Conservation (phyloP, 2,113 vertebrate genomes). For the Sylvietta virens region DNA sequence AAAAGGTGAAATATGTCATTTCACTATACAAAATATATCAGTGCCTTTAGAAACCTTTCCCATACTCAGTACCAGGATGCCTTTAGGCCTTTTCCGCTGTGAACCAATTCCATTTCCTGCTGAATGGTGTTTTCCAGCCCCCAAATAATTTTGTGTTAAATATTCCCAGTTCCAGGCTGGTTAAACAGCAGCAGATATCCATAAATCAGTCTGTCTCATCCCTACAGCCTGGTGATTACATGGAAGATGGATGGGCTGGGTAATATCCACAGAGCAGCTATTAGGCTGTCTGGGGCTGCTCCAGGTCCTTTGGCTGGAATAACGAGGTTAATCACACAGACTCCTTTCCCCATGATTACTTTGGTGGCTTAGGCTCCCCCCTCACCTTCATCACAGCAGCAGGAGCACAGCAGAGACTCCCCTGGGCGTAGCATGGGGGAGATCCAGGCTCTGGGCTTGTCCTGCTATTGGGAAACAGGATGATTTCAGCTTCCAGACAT, state of each 20-base stretch:
- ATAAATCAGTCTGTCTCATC: neutral
- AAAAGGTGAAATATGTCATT: neutral
- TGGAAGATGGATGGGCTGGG: neutral
- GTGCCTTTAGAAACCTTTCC: neutral
- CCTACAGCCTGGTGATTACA: neutral
- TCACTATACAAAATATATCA: neutral
- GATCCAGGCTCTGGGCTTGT: neutral
- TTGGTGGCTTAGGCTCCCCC: neutral
- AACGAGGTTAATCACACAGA: slow-evolving; percentile 21
- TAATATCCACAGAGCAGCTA: neutral
- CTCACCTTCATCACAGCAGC: neutral
- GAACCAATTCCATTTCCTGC: neutral
- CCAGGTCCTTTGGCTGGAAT: neutral
- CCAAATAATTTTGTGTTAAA: neutral
- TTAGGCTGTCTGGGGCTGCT: slow-evolving; percentile 1
- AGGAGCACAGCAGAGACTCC: neutral
- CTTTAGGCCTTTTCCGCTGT: neutral
- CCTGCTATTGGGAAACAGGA: neutral
- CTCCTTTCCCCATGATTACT: neutral
- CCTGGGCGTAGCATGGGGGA: neutral
- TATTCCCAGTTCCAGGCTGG: neutral
- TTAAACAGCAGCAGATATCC: neutral
- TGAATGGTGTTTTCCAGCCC: neutral
- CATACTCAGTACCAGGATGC: neutral
- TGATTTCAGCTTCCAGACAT: neutral